Evolutionary conservation across 2,888 invertebrate species (phyloP).

Genomic region (Dione vanillae): DNA sequence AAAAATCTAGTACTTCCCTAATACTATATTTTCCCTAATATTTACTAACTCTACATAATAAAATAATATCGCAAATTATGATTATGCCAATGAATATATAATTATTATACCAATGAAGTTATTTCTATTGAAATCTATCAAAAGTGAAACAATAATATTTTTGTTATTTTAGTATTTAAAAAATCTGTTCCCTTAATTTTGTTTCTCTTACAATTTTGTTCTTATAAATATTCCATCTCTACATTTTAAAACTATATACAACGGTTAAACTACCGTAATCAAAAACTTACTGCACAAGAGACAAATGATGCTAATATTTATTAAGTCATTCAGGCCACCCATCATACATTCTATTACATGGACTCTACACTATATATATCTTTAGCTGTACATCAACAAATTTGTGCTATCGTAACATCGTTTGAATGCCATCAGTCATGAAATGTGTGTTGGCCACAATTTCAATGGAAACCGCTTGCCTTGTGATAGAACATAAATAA

Average conservation of each 20-base stretch:
- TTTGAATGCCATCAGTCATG: constrained; percentile 8
- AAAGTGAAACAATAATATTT: no score
- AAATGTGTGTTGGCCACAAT: constrained; percentile 2
- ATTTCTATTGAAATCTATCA: no score
- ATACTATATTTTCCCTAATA: no score
- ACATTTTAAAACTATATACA: background rate
- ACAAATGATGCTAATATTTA: constrained; percentile 19
- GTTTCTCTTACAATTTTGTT: no score
- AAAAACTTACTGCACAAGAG: constrained; percentile 1
- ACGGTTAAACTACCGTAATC: background rate
- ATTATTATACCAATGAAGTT: no score
- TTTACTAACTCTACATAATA: no score
- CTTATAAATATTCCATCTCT: background rate
- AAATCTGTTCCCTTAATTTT: no score
- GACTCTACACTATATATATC: background rate
- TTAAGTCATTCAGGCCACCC: constrained; percentile 22
- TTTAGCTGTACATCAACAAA: background rate
- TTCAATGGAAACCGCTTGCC: background rate
- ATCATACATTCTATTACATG: constrained; percentile 5
- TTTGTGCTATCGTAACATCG: constrained; percentile 2
- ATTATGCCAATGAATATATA: no score
- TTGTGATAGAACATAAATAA: background rate
- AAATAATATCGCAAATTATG: no score
- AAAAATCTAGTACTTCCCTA: no score
- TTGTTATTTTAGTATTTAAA: no score